phyloP scores from a whole-genome alignment of 2,113 vertebrate species.

The Pteropus alecto region DNA sequence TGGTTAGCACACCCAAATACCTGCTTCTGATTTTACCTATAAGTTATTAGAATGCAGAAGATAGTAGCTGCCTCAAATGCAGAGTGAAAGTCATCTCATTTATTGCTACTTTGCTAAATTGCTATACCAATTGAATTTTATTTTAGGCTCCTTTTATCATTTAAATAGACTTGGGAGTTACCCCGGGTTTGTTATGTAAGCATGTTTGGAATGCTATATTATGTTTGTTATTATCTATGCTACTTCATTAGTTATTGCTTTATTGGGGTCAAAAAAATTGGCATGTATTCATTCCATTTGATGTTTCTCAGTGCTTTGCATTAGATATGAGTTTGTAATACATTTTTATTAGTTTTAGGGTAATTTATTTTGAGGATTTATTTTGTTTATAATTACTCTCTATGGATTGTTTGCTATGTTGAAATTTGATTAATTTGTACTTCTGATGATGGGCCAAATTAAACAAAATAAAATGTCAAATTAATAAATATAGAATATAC shows the following conservation, averaged over 20 bases:
- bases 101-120: not conserved
- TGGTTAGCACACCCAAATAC: not conserved
- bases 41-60: not conserved
- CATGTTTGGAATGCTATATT: not conserved
- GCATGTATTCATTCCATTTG: not conserved
- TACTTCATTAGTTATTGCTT: not conserved
- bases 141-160: not conserved
- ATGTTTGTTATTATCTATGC: not conserved
- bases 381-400: constrained; percentile 51
- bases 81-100: not conserved
- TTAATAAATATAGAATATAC: constrained; percentile 42
- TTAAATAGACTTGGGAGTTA: not conserved
- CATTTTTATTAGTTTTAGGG: constrained; percentile 16
- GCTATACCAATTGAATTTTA: not conserved
- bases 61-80: not conserved
- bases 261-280: not conserved
- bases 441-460: not conserved
- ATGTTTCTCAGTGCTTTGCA: not conserved
- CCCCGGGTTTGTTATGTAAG: not conserved
- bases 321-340: not conserved
- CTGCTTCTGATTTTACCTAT: not conserved
- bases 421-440: constrained; percentile 68
- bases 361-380: constrained; percentile 48
- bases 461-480: constrained; percentile 30
- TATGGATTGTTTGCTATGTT: constrained; percentile 48